Evolutionary conservation across 2,888 invertebrate species (phyloP), one percentile per base, ranked within the genome.

Genomic region (Latrodectus hesperus): DNA sequence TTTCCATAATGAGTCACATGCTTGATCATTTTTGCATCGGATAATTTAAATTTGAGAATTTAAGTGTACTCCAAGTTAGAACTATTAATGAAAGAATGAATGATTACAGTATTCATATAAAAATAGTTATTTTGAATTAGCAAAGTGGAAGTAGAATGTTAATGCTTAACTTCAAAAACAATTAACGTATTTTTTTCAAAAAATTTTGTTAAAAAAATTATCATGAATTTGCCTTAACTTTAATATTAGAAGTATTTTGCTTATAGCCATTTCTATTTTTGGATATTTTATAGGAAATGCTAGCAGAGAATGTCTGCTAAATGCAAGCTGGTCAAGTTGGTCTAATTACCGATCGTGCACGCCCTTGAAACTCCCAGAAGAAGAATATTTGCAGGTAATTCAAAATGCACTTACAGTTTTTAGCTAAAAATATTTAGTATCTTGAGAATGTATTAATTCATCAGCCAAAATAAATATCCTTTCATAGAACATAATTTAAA

Each of bases 281-380:
- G 16, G 1, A 53, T 1, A 22, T 53, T 76, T 75, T 9, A 10
- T 11, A 88, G 87, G 72, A 51, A 88, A 88, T 68, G 87, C 87
- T 1, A 88, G 87, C 22, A 72, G 87, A 60, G 82, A 82, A 17
- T 88, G 87, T 52, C 16, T 88, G 26, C 22, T 26, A 9, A 88
- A 88, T 74, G 87, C 82, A 16, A 88, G 74, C 12, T 88, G 87
- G 87, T 88, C 87, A 6, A 74, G 49, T 38, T 88, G 87, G 87
- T 77, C 87, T 6, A 88, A 88, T 64, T 88, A 88, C 26, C 77
- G 87, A 11, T 88, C 87, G 6, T 88, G 87, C n/a, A 75, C 49
- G 17, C 82, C 87, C 10, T 65, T 88, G 11, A 81, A 68, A 38
- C 55, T 88, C 26, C 51, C 64, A 9, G 87, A 88, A 78, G 87